A percentile compares a stretch with the other conserved stretches of the same genome.
These are phyloP conservation scores for Austrolebias charrua DNA, from an alignment of 2,797 vertebrate species.

Conservation along the genomic window DNA sequence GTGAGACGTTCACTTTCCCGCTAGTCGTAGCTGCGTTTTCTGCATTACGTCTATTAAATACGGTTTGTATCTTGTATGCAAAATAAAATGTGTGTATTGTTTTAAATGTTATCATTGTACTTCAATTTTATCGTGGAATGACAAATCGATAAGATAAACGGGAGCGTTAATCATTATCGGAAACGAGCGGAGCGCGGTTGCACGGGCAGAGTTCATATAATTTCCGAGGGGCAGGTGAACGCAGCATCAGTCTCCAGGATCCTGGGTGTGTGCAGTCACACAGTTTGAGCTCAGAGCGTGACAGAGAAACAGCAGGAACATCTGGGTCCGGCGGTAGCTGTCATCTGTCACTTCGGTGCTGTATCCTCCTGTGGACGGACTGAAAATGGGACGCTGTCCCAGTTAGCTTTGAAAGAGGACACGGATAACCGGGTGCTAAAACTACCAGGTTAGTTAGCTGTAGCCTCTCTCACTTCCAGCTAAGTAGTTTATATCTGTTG, in stretches of 20 bases:
- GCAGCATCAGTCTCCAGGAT: constrained; percentile 56
- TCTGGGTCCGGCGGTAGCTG: constrained; percentile 52
- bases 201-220: background rate
- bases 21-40: too few species aligned
- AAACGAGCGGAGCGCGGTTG: background rate
- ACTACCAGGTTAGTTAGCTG: constrained; percentile 72
- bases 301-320: constrained; percentile 52
- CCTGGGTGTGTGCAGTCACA: constrained; percentile 68
- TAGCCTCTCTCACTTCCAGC: constrained; percentile 30
- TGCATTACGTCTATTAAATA: background rate
- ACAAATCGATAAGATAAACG: background rate
- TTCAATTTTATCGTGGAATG: background rate
- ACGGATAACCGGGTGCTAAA: constrained; percentile 50
- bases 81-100: background rate
- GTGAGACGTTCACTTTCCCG: too few species aligned
- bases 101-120: background rate
- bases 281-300: constrained; percentile 23
- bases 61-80: background rate
- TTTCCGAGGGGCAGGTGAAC: constrained; percentile 56
- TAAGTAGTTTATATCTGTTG: constrained; percentile 24
- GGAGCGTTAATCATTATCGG: constrained; percentile 2
- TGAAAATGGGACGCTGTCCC: constrained; percentile 67
- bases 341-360: constrained; percentile 54
- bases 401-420: constrained; percentile 68
- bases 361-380: constrained; percentile 24